Base-by-base conservation (phyloP, 2,888 invertebrate genomes). In the Acrobasis repandana region DNA sequence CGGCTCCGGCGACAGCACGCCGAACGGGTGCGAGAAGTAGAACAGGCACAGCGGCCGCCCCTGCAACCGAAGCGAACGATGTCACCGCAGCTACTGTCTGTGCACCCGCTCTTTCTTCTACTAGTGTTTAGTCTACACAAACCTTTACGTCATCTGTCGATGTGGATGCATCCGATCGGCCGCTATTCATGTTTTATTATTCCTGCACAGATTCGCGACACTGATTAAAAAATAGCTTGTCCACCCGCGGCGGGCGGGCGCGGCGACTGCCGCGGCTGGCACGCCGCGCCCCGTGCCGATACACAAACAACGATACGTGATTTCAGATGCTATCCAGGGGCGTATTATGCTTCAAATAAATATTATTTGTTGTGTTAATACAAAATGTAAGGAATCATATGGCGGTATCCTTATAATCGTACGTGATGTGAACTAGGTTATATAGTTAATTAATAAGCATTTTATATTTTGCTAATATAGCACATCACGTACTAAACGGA, bases 21-120 rank as follows among this genome's bases (percentile, higher is more conserved):
- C 93, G 78, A 93, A 93, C 60, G 93, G 93, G 72, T 93, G 93
- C 65, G 93, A 88, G 85, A 93, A 93, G 83, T 93, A 93, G 80
- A 92, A 93, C 75, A 93, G 74, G 73, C 93, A 93, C 75, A 93
- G 84, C 50, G 93, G 93, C 52, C 90, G 86, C 63, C 78, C 83
- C 92, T 92, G 82, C 36, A 74, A 73, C 20, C 59, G 52, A 52
- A 49, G 18, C 46, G 43, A 56, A 57, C 14, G 15, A 3, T 15
- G 15, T 47, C 43, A 36, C n/a, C 34, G 46, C 34, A 50, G 28
- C 46, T 56, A 58, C 58, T 20, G n/a, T n/a, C 20, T 3, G 20
- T 20, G 28, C 28, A 28, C 28, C 28, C 28, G 34, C 51, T n/a
- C 36, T 14, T 43, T 36, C 43, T 54, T 15, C 57, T 58, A 34